Conservation (phyloP, 1,140 invertebrate genomes). For the Diprion similis region DNA sequence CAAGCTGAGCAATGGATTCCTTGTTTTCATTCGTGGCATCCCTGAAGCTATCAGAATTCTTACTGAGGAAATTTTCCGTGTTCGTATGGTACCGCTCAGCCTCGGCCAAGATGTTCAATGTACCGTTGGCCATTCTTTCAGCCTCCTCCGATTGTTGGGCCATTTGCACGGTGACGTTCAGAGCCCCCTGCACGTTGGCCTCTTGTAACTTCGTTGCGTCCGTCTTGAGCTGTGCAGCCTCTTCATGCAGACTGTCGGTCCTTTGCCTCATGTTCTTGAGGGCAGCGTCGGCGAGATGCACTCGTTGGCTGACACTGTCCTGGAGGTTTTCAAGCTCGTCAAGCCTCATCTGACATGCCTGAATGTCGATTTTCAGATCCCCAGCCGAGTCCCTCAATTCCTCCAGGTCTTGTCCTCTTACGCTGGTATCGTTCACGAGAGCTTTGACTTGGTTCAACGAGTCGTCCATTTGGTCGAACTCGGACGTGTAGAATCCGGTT, state of each 20-base stretch:
- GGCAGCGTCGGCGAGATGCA: conserved; percentile 79
- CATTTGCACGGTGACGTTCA: conserved; percentile 88
- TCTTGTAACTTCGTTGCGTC: conserved; percentile 93
- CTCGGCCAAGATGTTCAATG: conserved; percentile 68
- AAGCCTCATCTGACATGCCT: conserved; percentile 63
- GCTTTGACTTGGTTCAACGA: conserved; percentile 80
- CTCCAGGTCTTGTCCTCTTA: conserved; percentile 78
- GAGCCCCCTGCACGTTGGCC: conserved; percentile 92
- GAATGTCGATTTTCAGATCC: conserved; percentile 64
- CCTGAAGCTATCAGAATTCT: conserved; percentile 74
- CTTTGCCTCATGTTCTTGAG: conserved; percentile 77
- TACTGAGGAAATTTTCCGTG: conserved; percentile 80
- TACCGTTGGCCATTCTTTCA: conserved; percentile 69
- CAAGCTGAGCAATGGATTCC: conserved; percentile 70
- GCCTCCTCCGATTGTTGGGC: conserved; percentile 72
- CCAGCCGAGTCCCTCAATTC: conserved; percentile 66
- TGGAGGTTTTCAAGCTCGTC: conserved; percentile 70
- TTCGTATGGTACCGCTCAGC: conserved; percentile 84
- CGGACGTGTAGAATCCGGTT: conserved; percentile 91
- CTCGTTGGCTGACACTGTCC: conserved; percentile 77
- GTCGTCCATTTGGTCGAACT: conserved; percentile 90
- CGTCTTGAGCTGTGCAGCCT: conserved; percentile 77
- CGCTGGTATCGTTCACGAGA: conserved; percentile 78
- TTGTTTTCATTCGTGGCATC: conserved; percentile 74
- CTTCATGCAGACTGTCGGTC: conserved; percentile 74